Percentiles rank a stretch among this genome's conserved stretches.
phyloP scores from a whole-genome alignment of 2,797 vertebrate species.

The Lophius americanus region DNA sequence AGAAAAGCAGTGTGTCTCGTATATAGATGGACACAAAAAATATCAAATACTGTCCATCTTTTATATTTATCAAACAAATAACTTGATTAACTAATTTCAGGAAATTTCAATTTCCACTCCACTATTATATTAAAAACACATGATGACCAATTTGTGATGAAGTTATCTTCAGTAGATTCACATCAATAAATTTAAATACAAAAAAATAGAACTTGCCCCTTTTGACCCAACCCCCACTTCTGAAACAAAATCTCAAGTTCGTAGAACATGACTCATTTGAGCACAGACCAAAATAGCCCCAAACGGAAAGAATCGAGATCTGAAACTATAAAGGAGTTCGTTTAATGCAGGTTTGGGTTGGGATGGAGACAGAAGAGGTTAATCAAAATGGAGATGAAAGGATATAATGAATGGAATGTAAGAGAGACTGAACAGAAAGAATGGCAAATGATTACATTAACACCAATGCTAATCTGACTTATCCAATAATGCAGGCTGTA shows the following conservation, averaged over 20 bases:
- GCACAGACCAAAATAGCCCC: not conserved
- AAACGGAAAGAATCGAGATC: slow-evolving; percentile 7
- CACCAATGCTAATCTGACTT: slow-evolving; percentile 89
- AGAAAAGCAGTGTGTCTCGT: not conserved
- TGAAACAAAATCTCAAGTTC: not conserved
- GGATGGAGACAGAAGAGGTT: slow-evolving; percentile 77
- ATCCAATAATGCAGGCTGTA: slow-evolving; percentile 88
- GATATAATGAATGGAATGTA: slow-evolving; percentile 64
- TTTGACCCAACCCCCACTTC: not conserved
- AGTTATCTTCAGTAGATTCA: not conserved
- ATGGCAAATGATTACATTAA: slow-evolving; percentile 90
- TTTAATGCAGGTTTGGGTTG: slow-evolving; percentile 51
- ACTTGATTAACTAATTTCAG: no score
- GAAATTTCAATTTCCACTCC: not conserved
- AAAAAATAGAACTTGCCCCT: not conserved
- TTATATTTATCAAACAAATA: no score
- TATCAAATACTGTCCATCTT: not conserved
- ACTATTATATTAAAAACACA: not conserved
- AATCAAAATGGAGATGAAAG: slow-evolving; percentile 48
- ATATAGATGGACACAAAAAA: not conserved
- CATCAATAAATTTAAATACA: not conserved
- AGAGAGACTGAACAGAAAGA: slow-evolving; percentile 88
- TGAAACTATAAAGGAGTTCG: not conserved
- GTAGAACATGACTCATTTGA: not conserved
- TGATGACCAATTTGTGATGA: not conserved